phyloP scores from a whole-genome alignment of 2,113 vertebrate species.

The Paratilapia polleni region DNA sequence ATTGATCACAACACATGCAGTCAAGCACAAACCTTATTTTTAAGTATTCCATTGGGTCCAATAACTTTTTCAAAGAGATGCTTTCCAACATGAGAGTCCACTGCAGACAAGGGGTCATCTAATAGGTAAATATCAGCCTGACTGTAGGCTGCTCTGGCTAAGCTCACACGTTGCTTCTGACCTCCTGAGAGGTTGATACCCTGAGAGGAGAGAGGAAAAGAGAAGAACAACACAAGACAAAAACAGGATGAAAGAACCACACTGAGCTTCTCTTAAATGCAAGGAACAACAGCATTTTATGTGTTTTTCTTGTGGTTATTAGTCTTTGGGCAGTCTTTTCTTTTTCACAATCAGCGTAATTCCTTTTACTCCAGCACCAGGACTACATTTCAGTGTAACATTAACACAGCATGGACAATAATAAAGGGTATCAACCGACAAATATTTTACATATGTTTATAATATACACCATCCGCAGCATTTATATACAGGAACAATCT shows the following conservation, averaged over 20 bases:
- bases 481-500: neutral
- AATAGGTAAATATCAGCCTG: slow-evolving; percentile 88
- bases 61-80: slow-evolving; percentile 92
- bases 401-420: neutral
- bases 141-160: slow-evolving; percentile 91
- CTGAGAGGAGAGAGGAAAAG: slow-evolving; percentile 66
- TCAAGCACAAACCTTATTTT: slow-evolving; percentile 84
- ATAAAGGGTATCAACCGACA: too few species aligned
- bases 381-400: neutral
- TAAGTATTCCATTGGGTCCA: slow-evolving; percentile 89
- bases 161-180: slow-evolving; percentile 95
- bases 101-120: slow-evolving; percentile 94
- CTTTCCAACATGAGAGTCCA: slow-evolving; percentile 93
- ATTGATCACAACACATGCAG: neutral
- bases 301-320: too few species aligned
- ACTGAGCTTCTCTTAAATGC: neutral
- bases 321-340: too few species aligned
- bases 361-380: neutral
- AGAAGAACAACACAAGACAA: neutral
- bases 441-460: neutral
- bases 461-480: neutral
- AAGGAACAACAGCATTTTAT: too few species aligned
- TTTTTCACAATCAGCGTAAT: too few species aligned
- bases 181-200: slow-evolving; percentile 97
- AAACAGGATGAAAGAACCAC: neutral